A percentile compares a stretch with the other conserved stretches of the same genome.
phyloP scores from a whole-genome alignment of 1,140 invertebrate species.

The Zophobas atratus region DNA sequence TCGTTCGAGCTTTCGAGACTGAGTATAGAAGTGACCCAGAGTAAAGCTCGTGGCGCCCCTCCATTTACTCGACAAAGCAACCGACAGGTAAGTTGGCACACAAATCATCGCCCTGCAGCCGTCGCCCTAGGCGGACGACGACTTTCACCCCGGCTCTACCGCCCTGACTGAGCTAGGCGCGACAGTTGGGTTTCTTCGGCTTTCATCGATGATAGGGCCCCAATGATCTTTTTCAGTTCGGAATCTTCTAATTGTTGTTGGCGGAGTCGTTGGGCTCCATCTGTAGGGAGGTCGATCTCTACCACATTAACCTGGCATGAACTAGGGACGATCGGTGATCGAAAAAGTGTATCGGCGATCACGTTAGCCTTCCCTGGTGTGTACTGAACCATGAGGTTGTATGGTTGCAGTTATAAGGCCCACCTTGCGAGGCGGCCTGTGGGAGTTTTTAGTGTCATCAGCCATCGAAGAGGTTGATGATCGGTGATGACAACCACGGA shows the following conservation, averaged over 20 bases:
- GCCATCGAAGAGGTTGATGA: slow-evolving; percentile 20
- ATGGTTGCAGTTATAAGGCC: slow-evolving; percentile 61
- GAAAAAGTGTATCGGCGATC: slow-evolving; percentile 60
- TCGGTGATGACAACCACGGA: slow-evolving; percentile 63
- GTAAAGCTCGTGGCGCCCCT: too few relatives aligned
- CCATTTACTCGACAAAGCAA: too few relatives aligned
- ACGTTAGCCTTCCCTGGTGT: slow-evolving; percentile 61
- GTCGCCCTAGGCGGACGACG: too few relatives aligned
- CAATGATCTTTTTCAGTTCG: slow-evolving; percentile 35
- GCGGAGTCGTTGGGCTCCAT: not conserved
- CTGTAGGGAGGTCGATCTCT: not conserved
- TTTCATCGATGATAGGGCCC: not conserved
- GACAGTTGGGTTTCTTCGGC: not conserved
- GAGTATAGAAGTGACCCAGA: too few relatives aligned
- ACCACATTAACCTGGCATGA: not conserved
- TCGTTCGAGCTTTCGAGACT: too few relatives aligned
- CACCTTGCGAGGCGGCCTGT: slow-evolving; percentile 62
- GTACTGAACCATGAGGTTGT: slow-evolving; percentile 57
- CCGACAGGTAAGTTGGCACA: too few relatives aligned
- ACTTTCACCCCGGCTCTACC: too few relatives aligned
- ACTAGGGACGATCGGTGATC: slow-evolving; percentile 35
- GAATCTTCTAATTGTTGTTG: slow-evolving; percentile 5
- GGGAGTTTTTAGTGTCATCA: slow-evolving; percentile 65
- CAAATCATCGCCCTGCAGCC: too few relatives aligned
- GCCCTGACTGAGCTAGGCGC: too few relatives aligned